These are phyloP conservation scores for Scaptomyza montana DNA, from an alignment of 1,140 invertebrate species.

Conservation along the genomic window DNA sequence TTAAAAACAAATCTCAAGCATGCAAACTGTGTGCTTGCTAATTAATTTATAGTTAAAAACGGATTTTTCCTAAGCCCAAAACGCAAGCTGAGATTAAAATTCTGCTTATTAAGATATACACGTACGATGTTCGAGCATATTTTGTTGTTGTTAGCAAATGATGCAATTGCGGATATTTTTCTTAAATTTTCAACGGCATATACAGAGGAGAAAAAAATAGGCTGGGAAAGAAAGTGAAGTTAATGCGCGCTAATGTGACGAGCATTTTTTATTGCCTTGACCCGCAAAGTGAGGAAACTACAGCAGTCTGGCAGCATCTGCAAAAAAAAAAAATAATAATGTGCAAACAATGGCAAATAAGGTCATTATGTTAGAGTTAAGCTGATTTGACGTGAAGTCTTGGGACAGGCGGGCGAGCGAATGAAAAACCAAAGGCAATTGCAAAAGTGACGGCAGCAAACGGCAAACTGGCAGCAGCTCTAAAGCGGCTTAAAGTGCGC, in stretches of 20 bases:
- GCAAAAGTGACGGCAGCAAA: slow-evolving; percentile 58
- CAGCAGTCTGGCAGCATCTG: slow-evolving; percentile 40
- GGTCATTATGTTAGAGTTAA: slow-evolving; percentile 77
- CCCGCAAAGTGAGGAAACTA: slow-evolving; percentile 67
- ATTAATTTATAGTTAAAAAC: slow-evolving; percentile 46
- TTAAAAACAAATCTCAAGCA: slow-evolving; percentile 52
- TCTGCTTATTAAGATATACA: slow-evolving; percentile 37
- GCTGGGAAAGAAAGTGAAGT: slow-evolving; percentile 35
- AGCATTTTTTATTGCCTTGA: slow-evolving; percentile 69
- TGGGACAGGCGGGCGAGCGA: slow-evolving; percentile 1
- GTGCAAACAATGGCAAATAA: slow-evolving; percentile 79
- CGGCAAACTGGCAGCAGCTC: slow-evolving; percentile 37
- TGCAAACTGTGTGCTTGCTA: slow-evolving; percentile 37
- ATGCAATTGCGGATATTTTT: slow-evolving; percentile 35
- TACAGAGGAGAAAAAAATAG: slow-evolving; percentile 20
- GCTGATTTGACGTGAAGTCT: slow-evolving; percentile 66
- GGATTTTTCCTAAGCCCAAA: slow-evolving; percentile 30
- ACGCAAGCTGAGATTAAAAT: slow-evolving; percentile 26
- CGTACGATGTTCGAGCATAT: neutral
- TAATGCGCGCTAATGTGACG: slow-evolving; percentile 40
- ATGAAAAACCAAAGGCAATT: slow-evolving; percentile 49
- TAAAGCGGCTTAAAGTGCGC: slow-evolving; percentile 64
- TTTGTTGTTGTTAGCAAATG: slow-evolving; percentile 15
- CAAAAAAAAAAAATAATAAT: slow-evolving; percentile 75
- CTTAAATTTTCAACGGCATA: neutral